These are phyloP conservation scores for Tichodroma muraria DNA, from an alignment of 2,113 vertebrate genomes.

Conservation along the genomic window DNA sequence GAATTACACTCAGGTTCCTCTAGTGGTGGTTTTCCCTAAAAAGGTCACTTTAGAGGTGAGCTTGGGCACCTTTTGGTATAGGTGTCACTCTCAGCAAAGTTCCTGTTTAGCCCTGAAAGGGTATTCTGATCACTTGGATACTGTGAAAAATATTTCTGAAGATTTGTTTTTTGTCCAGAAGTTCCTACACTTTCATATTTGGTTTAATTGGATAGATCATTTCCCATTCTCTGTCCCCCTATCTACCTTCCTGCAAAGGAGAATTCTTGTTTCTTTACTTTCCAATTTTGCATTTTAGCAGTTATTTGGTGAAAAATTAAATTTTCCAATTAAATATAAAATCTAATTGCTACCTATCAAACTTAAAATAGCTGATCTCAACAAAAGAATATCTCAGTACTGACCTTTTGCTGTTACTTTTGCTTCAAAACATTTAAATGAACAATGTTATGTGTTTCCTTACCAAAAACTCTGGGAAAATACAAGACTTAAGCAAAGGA, in stretches of 20 bases:
- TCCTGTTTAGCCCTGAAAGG: not conserved
- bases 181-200: not conserved
- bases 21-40: not conserved
- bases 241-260: not conserved
- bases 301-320: not conserved
- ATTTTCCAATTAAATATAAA: not conserved
- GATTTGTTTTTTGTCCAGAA: not conserved
- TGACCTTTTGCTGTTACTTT: not conserved
- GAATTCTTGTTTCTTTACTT: not conserved
- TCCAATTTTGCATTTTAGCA: not conserved
- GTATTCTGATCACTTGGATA: not conserved
- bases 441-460: not conserved
- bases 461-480: not conserved
- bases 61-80: not conserved
- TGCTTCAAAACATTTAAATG: not conserved
- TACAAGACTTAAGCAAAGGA: not conserved
- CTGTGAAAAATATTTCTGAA: not conserved
- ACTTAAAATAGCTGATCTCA: not conserved
- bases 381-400: not conserved
- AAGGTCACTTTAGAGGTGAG: not conserved
- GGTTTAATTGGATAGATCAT: not conserved
- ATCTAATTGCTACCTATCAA: not conserved
- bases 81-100: not conserved
- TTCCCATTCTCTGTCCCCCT: not conserved
- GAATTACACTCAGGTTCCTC: not conserved